Evolutionary conservation across 35 echinoderm and acorn worm genomes (phyloP).

Genomic region (Apostichopus japonicus): DNA sequence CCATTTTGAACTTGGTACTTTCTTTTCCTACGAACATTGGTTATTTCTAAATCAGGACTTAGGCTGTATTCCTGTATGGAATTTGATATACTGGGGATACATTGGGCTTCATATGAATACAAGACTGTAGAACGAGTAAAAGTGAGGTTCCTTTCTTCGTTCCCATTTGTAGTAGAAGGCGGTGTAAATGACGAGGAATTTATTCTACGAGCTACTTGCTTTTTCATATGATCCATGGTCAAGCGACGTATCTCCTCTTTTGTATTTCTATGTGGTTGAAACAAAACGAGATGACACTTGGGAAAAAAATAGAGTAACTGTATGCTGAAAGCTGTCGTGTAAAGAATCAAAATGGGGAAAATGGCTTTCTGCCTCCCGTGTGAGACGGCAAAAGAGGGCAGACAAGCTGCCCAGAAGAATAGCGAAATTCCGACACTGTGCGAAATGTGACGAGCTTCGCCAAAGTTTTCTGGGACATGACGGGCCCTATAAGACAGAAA

Average conservation of each 20-base stretch:
- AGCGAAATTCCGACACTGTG: constrained; percentile 28
- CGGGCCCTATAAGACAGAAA: constrained; percentile 41
- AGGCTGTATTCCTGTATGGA: not conserved
- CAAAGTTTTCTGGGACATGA: constrained; percentile 49
- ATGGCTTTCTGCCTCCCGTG: constrained; percentile 21
- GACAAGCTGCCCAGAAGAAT: constrained; percentile 18
- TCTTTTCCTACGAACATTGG: not conserved
- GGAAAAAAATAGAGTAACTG: constrained; percentile 49
- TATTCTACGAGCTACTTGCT: constrained; percentile 21
- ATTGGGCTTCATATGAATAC: not conserved
- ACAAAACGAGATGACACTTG: constrained; percentile 46
- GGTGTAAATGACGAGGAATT: constrained; percentile 13
- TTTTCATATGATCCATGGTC: constrained; percentile 40
- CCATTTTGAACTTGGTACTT: not conserved
- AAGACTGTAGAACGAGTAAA: not conserved
- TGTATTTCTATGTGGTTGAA: constrained; percentile 45
- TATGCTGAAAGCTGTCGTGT: constrained; percentile 41
- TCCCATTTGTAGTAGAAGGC: constrained; percentile 2
- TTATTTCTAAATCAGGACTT: not conserved
- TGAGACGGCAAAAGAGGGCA: constrained; percentile 33
- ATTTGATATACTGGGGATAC: constrained; percentile 5
- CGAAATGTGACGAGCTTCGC: constrained; percentile 50
- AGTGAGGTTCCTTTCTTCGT: not conserved
- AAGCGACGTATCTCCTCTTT: constrained; percentile 51
- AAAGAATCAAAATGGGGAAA: constrained; percentile 7